phyloP scores from a whole-genome alignment of 35 echinoderm and acorn worm genomes.

The Lytechinus pictus region DNA sequence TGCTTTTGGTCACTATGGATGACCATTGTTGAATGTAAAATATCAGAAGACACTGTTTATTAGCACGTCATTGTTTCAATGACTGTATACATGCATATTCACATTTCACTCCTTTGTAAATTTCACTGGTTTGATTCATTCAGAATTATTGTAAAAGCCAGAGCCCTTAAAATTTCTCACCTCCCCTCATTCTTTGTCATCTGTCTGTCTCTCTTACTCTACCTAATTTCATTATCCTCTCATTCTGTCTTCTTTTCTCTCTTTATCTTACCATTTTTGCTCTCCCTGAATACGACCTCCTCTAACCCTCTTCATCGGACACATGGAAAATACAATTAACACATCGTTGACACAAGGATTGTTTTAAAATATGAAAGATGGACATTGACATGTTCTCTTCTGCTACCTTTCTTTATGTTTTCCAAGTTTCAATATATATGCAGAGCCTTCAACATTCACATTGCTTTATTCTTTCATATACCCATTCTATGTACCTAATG shows the following conservation, averaged over 20 bases:
- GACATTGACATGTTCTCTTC: slow-evolving; percentile 43
- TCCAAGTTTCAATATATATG: not conserved
- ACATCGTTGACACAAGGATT: not conserved
- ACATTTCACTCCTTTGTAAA: no score
- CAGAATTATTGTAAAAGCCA: no score
- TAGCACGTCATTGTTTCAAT: no score
- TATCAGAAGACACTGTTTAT: no score
- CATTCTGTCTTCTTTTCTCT: not conserved
- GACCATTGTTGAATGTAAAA: no score
- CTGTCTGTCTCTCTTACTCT: no score
- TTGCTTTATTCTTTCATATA: slow-evolving; percentile 27
- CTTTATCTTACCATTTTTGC: not conserved
- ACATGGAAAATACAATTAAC: not conserved
- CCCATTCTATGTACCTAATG: slow-evolving; percentile 20
- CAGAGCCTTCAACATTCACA: not conserved
- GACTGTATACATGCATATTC: no score
- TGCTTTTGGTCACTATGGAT: no score
- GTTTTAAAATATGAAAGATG: slow-evolving; percentile 56
- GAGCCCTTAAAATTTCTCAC: not conserved
- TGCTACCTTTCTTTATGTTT: not conserved
- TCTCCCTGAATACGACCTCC: not conserved
- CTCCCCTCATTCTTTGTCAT: no score
- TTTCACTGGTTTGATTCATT: no score
- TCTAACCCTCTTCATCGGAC: no score
- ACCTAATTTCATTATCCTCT: no score